These are phyloP conservation scores for Aphaenogaster floridana DNA, from an alignment of 1,140 invertebrate genomes.

Conservation along the genomic window DNA sequence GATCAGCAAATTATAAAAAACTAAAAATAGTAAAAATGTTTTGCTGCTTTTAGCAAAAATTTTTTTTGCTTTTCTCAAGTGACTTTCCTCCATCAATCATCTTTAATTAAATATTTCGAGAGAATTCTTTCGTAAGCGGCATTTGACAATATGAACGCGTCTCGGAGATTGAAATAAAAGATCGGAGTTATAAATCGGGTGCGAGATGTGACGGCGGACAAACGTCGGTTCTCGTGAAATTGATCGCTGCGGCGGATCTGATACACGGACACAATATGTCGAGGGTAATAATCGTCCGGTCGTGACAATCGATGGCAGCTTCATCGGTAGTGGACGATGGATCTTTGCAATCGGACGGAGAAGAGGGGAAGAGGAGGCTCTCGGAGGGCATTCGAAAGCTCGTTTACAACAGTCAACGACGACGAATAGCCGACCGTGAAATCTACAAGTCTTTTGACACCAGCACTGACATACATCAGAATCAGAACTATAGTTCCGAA, in stretches of 20 bases:
- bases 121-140: not conserved
- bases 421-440: conserved; percentile 31
- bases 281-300: conserved; percentile 58
- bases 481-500: not conserved
- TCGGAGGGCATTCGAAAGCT: conserved; percentile 42
- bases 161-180: conserved; percentile 41
- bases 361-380: not conserved
- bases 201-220: conserved; percentile 36
- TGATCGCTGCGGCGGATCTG: conserved; percentile 44
- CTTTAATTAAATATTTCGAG: not conserved
- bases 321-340: conserved; percentile 53
- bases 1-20: not conserved
- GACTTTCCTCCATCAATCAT: not conserved
- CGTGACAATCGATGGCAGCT: conserved; percentile 60
- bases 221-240: conserved; percentile 54
- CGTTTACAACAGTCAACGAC: conserved; percentile 46
- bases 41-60: too few species aligned
- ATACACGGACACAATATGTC: conserved; percentile 39
- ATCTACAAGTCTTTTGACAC: conserved; percentile 36
- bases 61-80: not conserved
- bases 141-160: conserved; percentile 9
- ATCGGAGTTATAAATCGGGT: conserved; percentile 51
- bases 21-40: not conserved
- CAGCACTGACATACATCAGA: not conserved
- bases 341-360: conserved; percentile 33